Base-by-base conservation (phyloP, 1,140 invertebrate species). In the Dendrolimus punctatus region DNA sequence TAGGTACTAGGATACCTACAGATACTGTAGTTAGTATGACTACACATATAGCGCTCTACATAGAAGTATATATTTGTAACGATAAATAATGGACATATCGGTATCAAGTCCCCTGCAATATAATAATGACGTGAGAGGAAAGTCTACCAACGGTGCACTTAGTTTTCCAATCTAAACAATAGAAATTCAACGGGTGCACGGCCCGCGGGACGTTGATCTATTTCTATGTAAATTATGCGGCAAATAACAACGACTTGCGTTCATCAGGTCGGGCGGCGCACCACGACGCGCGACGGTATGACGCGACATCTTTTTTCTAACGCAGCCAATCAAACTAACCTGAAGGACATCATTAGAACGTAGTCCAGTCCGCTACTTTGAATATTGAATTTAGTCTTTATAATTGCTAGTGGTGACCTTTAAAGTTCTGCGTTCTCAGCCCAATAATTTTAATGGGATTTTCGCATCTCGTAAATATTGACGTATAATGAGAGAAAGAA, bases 121-220 rank as follows among this genome's bases (percentile, higher is more conserved):
- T 75, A 80, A 83, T 80, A 79, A 83, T 78, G 66, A 75, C 71
- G 70, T 68, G 76, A 67, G 73, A 70, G 73, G 73, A 83, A 84
- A 84, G 76, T 80, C 73, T 72, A 74, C 64, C 67, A 73, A 68
- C 51, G 64, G 53, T 51, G 70, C 77, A 76, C 80, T 83, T 84
- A 81, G 77, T 85, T 85, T 85, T 85, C 82, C 82, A 85, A 85
- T 85, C 79, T 84, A 84, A 83, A 85, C 80, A 85, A 85, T 85
- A 85, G 82, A 80, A 85, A 85, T 85, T 85, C 82, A 81, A 68
- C 82, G 77, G 82, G 80, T 84, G 80, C 79, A 57, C 76, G 71
- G 58, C 80, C 77, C 80, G 61, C 62, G 82, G 80, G 82, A 85
- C 76, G 49, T 57, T 73, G 67, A 79, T 82, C 77, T 72, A 85